These are phyloP conservation scores for Callocephalon fimbriatum DNA, from an alignment of 2,113 vertebrate species.

Conservation along the genomic window DNA sequence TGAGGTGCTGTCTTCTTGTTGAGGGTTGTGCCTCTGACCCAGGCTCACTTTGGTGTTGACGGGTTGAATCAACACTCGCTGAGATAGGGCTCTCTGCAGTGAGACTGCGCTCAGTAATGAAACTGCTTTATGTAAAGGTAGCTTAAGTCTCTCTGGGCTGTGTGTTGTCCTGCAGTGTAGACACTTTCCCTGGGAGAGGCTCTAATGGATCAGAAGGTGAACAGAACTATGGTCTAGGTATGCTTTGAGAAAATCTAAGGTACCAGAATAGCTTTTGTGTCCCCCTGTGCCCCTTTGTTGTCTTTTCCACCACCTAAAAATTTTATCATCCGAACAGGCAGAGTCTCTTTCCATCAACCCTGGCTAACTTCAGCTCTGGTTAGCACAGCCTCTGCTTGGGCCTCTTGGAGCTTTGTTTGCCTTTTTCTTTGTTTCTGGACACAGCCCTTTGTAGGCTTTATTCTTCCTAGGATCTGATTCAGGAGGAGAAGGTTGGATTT, in stretches of 20 bases:
- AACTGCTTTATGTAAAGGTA: not conserved
- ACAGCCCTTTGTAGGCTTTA: not conserved
- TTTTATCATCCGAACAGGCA: too few relatives aligned
- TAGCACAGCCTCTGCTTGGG: not conserved
- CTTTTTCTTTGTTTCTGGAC: not conserved
- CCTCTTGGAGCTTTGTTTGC: not conserved
- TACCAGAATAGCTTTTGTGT: rapidly evolving
- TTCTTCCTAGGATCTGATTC: not conserved
- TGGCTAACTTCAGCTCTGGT: not conserved
- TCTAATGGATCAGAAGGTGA: not conserved
- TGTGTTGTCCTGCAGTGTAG: not conserved
- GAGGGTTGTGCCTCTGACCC: too few relatives aligned
- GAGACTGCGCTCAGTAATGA: rapidly evolving
- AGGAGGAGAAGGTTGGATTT: not conserved
- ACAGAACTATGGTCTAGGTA: not conserved
- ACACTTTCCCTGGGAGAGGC: rapidly evolving
- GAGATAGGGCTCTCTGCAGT: rapidly evolving
- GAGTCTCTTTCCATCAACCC: not conserved
- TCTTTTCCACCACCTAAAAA: not conserved
- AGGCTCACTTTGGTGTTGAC: rapidly evolving
- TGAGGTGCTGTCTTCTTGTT: rapidly evolving
- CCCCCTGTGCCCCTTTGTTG: rapidly evolving
- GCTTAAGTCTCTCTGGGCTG: not conserved
- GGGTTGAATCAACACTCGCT: rapidly evolving
- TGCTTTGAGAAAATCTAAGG: not conserved